Evolutionary conservation across 1,140 invertebrate genomes (phyloP).

Genomic region (Homalodisca vitripennis): DNA sequence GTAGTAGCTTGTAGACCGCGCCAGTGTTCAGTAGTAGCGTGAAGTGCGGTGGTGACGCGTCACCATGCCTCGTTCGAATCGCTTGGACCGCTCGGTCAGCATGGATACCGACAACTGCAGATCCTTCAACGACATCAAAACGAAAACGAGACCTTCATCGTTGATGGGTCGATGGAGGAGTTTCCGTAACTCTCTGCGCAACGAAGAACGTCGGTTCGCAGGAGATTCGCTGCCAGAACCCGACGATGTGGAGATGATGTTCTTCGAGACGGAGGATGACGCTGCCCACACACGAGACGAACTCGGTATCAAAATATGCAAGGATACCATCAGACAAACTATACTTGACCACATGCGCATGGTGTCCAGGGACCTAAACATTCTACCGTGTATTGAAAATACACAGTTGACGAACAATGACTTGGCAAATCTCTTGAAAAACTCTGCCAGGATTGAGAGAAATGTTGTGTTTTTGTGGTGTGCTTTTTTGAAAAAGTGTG

Average conservation of each 20-base stretch:
- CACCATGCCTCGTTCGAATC: not conserved
- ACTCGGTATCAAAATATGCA: slow-evolving; percentile 68
- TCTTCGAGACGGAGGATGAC: slow-evolving; percentile 53
- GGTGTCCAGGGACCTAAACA: slow-evolving; percentile 59
- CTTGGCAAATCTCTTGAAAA: slow-evolving; percentile 4
- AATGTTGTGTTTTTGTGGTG: slow-evolving; percentile 68
- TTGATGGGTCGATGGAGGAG: slow-evolving; percentile 45
- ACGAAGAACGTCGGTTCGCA: not conserved
- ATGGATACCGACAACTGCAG: slow-evolving; percentile 41
- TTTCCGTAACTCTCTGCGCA: slow-evolving; percentile 28
- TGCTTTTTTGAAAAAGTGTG: slow-evolving; percentile 63
- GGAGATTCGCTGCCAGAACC: slow-evolving; percentile 30
- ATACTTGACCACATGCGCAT: slow-evolving; percentile 70
- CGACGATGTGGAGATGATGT: slow-evolving; percentile 29
- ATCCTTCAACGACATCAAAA: slow-evolving; percentile 36
- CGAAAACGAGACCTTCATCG: slow-evolving; percentile 43
- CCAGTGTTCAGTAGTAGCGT: too few relatives aligned
- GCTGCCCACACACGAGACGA: slow-evolving; percentile 60
- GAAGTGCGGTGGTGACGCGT: not conserved
- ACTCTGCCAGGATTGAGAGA: slow-evolving; percentile 56
- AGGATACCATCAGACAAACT: slow-evolving; percentile 67
- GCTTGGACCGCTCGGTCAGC: slow-evolving; percentile 44
- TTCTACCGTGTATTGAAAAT: slow-evolving; percentile 68
- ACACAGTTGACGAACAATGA: slow-evolving; percentile 44
- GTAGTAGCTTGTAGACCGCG: too few relatives aligned